These are phyloP conservation scores for Toxostoma redivivum DNA, from an alignment of 2,113 vertebrate species.

Conservation along the genomic window DNA sequence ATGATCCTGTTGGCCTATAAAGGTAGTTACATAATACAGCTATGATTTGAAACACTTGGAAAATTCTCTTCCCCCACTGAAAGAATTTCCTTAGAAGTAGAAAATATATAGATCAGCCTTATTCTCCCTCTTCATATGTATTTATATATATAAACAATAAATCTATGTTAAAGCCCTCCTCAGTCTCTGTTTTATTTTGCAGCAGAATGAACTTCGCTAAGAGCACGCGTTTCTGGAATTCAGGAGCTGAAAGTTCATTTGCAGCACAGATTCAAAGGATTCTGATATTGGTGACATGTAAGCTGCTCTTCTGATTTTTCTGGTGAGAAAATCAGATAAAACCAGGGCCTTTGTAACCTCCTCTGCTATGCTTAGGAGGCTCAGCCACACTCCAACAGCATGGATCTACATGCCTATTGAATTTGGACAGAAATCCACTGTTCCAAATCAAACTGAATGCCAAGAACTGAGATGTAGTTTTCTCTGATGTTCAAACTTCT, in stretches of 20 bases:
- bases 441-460: neutral
- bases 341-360: too few species aligned
- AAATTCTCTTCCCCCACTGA: neutral
- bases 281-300: neutral
- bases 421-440: neutral
- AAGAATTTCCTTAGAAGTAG: neutral
- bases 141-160: neutral
- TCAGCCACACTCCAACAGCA: too few species aligned
- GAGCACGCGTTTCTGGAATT: neutral
- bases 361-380: neutral
- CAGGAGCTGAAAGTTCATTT: neutral
- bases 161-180: neutral
- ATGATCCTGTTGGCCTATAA: neutral
- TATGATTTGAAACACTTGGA: neutral
- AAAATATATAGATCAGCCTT: neutral
- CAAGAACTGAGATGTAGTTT: neutral
- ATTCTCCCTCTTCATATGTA: neutral
- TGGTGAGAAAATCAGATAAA: neutral
- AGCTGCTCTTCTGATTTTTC: neutral
- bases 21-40: neutral
- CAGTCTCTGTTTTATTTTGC: neutral
- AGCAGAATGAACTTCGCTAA: neutral
- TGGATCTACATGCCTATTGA: neutral
- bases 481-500: neutral
- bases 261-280: accelerated